A percentile compares a stretch with the other conserved stretches of the same genome.
These are phyloP conservation scores for Diaprepes abbreviatus DNA, from an alignment of 2,888 invertebrate genomes.

Conservation along the genomic window DNA sequence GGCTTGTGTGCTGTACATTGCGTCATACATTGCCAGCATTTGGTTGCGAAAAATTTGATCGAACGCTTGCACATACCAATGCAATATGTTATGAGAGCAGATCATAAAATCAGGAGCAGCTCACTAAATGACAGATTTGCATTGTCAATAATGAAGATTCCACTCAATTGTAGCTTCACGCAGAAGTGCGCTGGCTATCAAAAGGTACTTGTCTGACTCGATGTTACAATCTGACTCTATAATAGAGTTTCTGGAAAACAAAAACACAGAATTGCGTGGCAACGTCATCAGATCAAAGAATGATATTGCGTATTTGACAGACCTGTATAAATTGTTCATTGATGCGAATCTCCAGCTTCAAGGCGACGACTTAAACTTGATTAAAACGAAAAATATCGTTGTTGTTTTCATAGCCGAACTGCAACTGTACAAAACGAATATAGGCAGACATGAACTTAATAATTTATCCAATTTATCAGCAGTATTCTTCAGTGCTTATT, in stretches of 20 bases:
- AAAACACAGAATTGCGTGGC: slow-evolving; percentile 48
- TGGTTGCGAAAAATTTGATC: too few relatives aligned
- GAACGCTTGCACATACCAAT: too few relatives aligned
- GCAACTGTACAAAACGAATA: slow-evolving; percentile 25
- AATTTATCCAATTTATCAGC: slow-evolving; percentile 27
- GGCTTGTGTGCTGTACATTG: too few relatives aligned
- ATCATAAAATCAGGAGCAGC: too few relatives aligned
- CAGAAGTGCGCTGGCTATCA: too few relatives aligned
- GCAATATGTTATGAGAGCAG: too few relatives aligned
- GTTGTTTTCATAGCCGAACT: slow-evolving; percentile 34
- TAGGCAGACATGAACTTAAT: slow-evolving; percentile 17
- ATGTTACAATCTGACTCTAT: too few relatives aligned
- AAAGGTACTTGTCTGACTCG: too few relatives aligned
- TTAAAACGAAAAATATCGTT: slow-evolving; percentile 41
- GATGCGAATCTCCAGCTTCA: slow-evolving; percentile 55
- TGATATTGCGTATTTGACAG: slow-evolving; percentile 58
- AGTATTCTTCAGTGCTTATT: slow-evolving; percentile 37
- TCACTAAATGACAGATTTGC: too few relatives aligned
- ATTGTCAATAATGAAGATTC: too few relatives aligned
- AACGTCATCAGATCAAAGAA: slow-evolving; percentile 46
- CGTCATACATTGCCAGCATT: too few relatives aligned
- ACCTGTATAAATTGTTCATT: slow-evolving; percentile 57
- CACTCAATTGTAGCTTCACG: too few relatives aligned
- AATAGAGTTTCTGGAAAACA: slow-evolving; percentile 13
- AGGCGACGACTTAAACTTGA: slow-evolving; percentile 8